Evolutionary conservation across 1,140 invertebrate genomes (phyloP).

Genomic region (Lepidurus arcticus): DNA sequence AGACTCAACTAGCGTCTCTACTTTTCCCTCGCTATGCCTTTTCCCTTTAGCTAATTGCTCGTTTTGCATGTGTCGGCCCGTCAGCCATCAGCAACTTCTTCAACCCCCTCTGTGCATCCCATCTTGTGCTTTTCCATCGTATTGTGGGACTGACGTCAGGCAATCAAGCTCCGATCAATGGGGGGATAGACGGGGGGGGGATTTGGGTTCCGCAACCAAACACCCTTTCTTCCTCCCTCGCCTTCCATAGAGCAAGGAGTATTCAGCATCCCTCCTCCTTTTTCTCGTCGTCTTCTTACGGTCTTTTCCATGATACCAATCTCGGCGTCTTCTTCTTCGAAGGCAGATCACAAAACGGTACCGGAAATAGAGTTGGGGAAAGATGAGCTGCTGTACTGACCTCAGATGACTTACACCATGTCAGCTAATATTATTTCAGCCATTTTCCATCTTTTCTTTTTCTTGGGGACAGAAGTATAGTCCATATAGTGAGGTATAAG

Average conservation of each 20-base stretch:
- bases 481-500: neutral
- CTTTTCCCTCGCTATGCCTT: neutral
- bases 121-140: neutral
- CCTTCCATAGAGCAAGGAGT: neutral
- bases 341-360: neutral
- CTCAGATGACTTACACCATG: neutral
- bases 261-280: neutral
- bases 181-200: neutral
- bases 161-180: slow-evolving; percentile 17
- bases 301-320: slow-evolving; percentile 1
- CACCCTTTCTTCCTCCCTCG: neutral
- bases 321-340: neutral
- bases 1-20: neutral
- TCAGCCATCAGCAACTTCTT: slow-evolving; percentile 3
- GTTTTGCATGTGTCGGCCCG: slow-evolving; percentile 17
- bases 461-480: neutral
- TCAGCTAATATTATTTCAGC: neutral
- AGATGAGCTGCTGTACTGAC: slow-evolving; percentile 1
- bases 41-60: slow-evolving; percentile 14
- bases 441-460: neutral
- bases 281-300: neutral
- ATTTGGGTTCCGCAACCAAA: slow-evolving; percentile 2
- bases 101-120: neutral
- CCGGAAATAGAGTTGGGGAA: slow-evolving; percentile 2
- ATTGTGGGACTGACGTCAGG: slow-evolving; percentile 11